These are phyloP conservation scores for Hyla sarda DNA, from an alignment of 2,113 vertebrate species.

Conservation along the genomic window DNA sequence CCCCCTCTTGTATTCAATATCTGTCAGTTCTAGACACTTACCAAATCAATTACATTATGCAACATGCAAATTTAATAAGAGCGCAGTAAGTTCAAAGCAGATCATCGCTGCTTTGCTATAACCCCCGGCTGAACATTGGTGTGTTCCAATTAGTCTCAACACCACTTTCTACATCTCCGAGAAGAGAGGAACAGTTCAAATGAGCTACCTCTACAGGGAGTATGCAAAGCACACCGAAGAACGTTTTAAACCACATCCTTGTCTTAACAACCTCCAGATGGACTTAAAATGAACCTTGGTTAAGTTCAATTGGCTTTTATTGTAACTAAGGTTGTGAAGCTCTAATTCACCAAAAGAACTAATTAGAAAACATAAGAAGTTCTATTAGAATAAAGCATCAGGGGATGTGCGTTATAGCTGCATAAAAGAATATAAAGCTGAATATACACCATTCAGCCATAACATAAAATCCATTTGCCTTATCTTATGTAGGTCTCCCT, in stretches of 20 bases:
- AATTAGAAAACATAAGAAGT: slow-evolving; percentile 52
- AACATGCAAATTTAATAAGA: slow-evolving; percentile 47
- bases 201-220: slow-evolving; percentile 42
- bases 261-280: slow-evolving; percentile 55
- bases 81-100: slow-evolving; percentile 40
- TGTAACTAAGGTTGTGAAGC: slow-evolving; percentile 49
- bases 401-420: neutral
- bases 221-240: slow-evolving; percentile 33
- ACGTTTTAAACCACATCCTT: slow-evolving; percentile 9
- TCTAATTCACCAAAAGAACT: slow-evolving; percentile 49
- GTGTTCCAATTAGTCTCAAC: slow-evolving; percentile 49
- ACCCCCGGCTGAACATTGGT: slow-evolving; percentile 49
- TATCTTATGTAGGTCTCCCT: too few species aligned
- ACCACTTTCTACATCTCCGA: slow-evolving; percentile 7
- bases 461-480: too few species aligned
- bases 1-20: slow-evolving; percentile 10
- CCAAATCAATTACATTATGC: slow-evolving; percentile 35
- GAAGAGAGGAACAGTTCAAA: slow-evolving; percentile 38
- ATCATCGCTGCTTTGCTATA: slow-evolving; percentile 26
- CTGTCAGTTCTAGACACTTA: slow-evolving; percentile 6
- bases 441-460: neutral
- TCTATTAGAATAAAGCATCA: slow-evolving; percentile 28
- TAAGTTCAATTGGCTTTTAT: slow-evolving; percentile 49
- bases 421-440: neutral
- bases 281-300: slow-evolving; percentile 53